A percentile compares a stretch with the other conserved stretches of the same genome.
Conservation (phyloP, 2,797 vertebrate species). For the Apogon hyalosoma region DNA sequence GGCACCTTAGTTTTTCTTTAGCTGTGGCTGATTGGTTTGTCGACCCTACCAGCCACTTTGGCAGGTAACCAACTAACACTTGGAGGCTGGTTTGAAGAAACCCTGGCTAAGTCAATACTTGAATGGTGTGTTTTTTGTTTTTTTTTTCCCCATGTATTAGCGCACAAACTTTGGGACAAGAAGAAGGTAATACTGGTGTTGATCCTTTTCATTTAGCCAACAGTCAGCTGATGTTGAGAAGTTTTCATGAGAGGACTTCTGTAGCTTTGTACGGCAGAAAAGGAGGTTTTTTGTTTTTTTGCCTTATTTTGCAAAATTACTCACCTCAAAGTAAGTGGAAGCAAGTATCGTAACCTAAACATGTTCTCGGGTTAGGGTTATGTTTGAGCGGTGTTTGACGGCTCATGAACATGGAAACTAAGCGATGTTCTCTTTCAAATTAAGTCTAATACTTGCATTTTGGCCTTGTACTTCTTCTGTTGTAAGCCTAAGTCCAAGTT, state of each 20-base stretch:
- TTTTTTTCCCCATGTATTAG: constrained; percentile 18
- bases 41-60: constrained; percentile 35
- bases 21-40: constrained; percentile 25
- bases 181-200: constrained; percentile 38
- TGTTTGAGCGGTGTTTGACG: too few relatives aligned
- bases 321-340: too few relatives aligned
- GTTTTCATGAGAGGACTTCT: background rate
- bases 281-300: too few relatives aligned
- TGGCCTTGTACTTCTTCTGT: background rate
- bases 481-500: too few relatives aligned
- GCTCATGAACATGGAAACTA: too few relatives aligned
- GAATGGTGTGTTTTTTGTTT: constrained; percentile 10
- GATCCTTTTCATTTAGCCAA: background rate
- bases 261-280: background rate
- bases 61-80: constrained; percentile 44
- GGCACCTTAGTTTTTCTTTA: constrained; percentile 16
- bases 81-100: constrained; percentile 27
- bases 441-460: background rate
- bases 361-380: too few relatives aligned
- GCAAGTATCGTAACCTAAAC: too few relatives aligned
- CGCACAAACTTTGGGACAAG: constrained; percentile 3
- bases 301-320: too few relatives aligned
- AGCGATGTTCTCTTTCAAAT: too few relatives aligned
- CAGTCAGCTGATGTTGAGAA: background rate
- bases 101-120: constrained; percentile 42